Conservation (phyloP, 1,140 invertebrate genomes). For the Reticulitermes speratus region DNA sequence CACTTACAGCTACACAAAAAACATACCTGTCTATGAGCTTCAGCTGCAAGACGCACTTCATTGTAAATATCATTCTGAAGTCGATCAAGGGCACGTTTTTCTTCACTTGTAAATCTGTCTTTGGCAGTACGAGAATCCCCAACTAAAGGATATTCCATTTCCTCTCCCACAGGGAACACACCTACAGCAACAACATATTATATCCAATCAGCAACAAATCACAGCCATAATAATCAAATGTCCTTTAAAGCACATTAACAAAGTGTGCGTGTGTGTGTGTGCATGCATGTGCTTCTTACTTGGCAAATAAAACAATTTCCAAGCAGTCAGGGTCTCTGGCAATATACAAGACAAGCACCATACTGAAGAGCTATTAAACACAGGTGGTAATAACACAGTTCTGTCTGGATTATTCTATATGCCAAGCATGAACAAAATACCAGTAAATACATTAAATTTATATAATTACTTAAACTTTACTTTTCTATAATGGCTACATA, state of each 20-base stretch:
- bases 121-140: constrained; percentile 81
- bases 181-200: constrained; percentile 45
- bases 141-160: constrained; percentile 70
- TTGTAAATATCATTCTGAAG: constrained; percentile 89
- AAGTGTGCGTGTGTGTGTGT: background rate
- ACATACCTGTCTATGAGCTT: constrained; percentile 88
- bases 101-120: constrained; percentile 85
- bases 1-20: background rate
- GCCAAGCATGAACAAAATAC: too few species aligned
- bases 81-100: constrained; percentile 80
- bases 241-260: background rate
- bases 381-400: too few species aligned
- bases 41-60: constrained; percentile 92
- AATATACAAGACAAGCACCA: too few species aligned
- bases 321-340: too few species aligned
- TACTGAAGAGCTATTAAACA: too few species aligned
- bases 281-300: too few species aligned
- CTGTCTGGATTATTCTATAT: too few species aligned
- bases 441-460: too few species aligned
- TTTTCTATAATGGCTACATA: too few species aligned
- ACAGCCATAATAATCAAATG: background rate
- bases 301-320: too few species aligned
- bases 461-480: too few species aligned
- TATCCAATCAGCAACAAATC: constrained; percentile 35
- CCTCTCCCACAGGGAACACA: constrained; percentile 76